Evolutionary conservation across 1,140 invertebrate genomes (phyloP), one percentile per base, ranked within the genome.

Genomic region (Drosophila kurseongensis): DNA sequence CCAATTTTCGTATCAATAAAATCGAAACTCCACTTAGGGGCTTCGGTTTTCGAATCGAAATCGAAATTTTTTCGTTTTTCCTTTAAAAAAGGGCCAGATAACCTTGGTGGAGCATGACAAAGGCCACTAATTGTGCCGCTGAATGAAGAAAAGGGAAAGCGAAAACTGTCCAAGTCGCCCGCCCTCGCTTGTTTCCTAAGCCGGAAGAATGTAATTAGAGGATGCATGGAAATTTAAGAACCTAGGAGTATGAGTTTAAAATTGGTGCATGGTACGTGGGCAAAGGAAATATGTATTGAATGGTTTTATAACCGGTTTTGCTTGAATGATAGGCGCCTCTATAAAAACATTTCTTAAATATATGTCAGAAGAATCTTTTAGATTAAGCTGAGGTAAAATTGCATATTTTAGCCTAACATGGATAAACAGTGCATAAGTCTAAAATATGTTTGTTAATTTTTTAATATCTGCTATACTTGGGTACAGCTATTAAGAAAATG

Each of bases 1-100:
- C 73, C 84, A 80, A 89, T 84, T 89, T 89, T 88, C 80, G 76
- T 88, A 88, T 89, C 84, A 89, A 89, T 89, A 84, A 89, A 89
- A 78, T 69, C 80, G 69, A 89, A 76, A 88, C 67, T 81, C 75
- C 72, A 78, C 78, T 78, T 78, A 65, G 66, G 62, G 55, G 59
- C 60, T 56, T 56, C 41, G 38, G 55, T 75, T 84, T 89, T 75
- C 56, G 45, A 77, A 83, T 75, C 75, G 61, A 88, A 88, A 80
- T 88, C 75, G 72, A 76, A 71, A 38, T 81, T 78, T 47, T 60
- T 50, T 40, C 56, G 75, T 67, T 86, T 85, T 86, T 56, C 78
- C 75, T 75, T 86, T 80, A 73, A 38, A 54, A 69, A 80, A 82
- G 68, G 80, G 78, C 58, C 55, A 54, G 72, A 51, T 44, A 76